Percentiles rank a stretch among this genome's conserved stretches.
Evolutionary conservation across 1,140 invertebrate species (phyloP).

Genomic region (Bombus balteatus): DNA sequence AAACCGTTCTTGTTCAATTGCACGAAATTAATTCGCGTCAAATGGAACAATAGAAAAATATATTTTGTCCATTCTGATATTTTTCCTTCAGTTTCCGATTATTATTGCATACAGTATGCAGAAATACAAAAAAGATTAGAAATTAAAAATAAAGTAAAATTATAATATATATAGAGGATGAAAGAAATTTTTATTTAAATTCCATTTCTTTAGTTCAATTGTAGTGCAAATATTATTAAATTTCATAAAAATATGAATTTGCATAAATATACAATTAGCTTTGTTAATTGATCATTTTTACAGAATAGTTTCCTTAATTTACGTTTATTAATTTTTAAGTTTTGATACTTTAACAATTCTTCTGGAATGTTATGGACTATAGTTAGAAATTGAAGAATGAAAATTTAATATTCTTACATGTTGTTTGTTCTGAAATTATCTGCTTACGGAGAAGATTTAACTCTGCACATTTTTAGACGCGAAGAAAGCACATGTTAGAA

Average conservation of each 20-base stretch:
- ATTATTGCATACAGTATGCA: not conserved
- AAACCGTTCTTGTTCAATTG: conserved; percentile 34
- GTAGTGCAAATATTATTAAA: not conserved
- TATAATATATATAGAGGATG: not conserved
- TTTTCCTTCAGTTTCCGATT: not conserved
- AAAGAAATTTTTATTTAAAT: too few relatives aligned
- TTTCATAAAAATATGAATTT: too few relatives aligned
- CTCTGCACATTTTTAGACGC: too few relatives aligned
- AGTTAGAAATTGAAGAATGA: not conserved
- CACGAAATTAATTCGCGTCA: conserved; percentile 18
- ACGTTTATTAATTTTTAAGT: not conserved
- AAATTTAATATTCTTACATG: not conserved
- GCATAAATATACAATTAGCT: too few relatives aligned
- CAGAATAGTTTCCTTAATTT: not conserved
- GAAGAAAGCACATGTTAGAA: conserved; percentile 5
- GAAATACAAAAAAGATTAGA: not conserved
- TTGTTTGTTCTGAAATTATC: not conserved
- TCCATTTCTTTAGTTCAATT: not conserved
- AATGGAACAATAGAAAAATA: not conserved
- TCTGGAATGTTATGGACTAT: not conserved
- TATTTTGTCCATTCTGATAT: not conserved
- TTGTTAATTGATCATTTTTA: too few relatives aligned
- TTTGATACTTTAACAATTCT: not conserved
- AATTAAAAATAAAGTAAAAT: not conserved
- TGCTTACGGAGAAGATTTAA: not conserved